A percentile compares a stretch with the other conserved stretches of the same genome.
These are phyloP conservation scores for Amphipyra berbera DNA, from an alignment of 2,888 invertebrate genomes.

Conservation along the genomic window DNA sequence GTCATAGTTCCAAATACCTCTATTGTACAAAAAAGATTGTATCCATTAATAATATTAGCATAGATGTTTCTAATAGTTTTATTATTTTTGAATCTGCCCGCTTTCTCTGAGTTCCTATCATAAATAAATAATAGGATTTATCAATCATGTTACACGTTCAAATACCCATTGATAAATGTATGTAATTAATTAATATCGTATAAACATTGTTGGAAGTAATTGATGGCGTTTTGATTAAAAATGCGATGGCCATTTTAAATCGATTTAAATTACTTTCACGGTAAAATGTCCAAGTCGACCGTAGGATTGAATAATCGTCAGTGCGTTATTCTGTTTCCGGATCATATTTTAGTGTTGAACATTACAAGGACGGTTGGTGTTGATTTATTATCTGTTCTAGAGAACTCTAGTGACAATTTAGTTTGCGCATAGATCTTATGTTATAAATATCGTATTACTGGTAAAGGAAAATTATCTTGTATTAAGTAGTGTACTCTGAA, in stretches of 20 bases:
- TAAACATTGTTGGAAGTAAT: conserved; percentile 42
- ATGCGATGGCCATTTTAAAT: conserved; percentile 46
- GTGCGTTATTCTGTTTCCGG: conserved; percentile 32
- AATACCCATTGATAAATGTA: conserved; percentile 43
- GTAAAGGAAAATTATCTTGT: too few species aligned
- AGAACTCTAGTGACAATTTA: conserved; percentile 5
- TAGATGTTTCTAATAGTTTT: conserved; percentile 5
- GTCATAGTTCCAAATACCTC: too few species aligned
- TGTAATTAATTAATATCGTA: conserved; percentile 48
- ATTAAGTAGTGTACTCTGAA: too few species aligned
- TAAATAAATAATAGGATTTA: conserved; percentile 13
- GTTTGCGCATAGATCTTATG: neutral
- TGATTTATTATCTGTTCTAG: conserved; percentile 16
- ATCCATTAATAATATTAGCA: too few species aligned
- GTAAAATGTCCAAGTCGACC: conserved; percentile 31
- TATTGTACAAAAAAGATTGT: too few species aligned
- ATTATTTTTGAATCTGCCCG: conserved; percentile 10
- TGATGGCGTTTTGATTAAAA: conserved; percentile 54
- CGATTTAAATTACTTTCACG: conserved; percentile 59
- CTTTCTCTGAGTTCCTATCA: conserved; percentile 31
- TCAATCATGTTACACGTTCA: conserved; percentile 26
- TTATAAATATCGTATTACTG: neutral
- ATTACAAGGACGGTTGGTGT: neutral
- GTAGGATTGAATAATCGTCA: neutral
- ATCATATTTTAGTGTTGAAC: conserved; percentile 29